A percentile compares a stretch with the other conserved stretches of the same genome.
Conservation (phyloP, 2,113 vertebrate species). For the Nematolebias whitei region DNA sequence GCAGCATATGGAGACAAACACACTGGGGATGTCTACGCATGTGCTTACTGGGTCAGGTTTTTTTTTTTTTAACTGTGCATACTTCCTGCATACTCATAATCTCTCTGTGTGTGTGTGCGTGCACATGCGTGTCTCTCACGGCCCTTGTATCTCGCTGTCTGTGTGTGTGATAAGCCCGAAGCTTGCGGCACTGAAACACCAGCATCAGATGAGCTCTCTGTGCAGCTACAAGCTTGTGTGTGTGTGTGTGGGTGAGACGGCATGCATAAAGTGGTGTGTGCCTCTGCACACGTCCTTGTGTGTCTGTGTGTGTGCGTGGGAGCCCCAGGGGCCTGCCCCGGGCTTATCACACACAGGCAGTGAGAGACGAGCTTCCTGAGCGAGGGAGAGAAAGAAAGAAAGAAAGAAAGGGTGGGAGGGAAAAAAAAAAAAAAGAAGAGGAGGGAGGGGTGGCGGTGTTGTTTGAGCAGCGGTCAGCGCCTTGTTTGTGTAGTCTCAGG, state of each 20-base stretch:
- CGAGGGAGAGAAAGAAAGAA: constrained; percentile 33
- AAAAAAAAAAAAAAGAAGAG: constrained; percentile 4
- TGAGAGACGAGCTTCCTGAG: constrained; percentile 80
- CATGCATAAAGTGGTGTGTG: constrained; percentile 66
- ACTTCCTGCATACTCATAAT: constrained; percentile 36
- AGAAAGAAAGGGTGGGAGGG: constrained; percentile 21
- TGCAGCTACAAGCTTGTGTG: constrained; percentile 59
- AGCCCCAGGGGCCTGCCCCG: constrained; percentile 76
- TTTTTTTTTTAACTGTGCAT: constrained; percentile 9
- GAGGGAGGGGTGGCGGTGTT: constrained; percentile 58
- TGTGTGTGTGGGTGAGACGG: constrained; percentile 26
- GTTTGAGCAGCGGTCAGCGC: constrained; percentile 76
- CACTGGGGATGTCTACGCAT: constrained; percentile 56
- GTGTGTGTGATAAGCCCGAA: constrained; percentile 75
- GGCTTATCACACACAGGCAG: constrained; percentile 83
- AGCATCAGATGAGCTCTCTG: constrained; percentile 68
- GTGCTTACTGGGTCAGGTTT: constrained; percentile 63
- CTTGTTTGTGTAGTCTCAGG: constrained; percentile 81
- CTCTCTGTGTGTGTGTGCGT: constrained; percentile 36
- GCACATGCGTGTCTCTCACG: constrained; percentile 53
- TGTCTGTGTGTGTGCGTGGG: constrained; percentile 49
- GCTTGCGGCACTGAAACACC: constrained; percentile 76
- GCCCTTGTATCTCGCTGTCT: constrained; percentile 74
- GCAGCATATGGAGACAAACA: constrained; percentile 57
- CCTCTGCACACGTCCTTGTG: constrained; percentile 24